Percentiles rank a stretch among this genome's conserved stretches.
phyloP scores from a whole-genome alignment of 1,140 invertebrate species.

The Cardiocondyla obscurior region DNA sequence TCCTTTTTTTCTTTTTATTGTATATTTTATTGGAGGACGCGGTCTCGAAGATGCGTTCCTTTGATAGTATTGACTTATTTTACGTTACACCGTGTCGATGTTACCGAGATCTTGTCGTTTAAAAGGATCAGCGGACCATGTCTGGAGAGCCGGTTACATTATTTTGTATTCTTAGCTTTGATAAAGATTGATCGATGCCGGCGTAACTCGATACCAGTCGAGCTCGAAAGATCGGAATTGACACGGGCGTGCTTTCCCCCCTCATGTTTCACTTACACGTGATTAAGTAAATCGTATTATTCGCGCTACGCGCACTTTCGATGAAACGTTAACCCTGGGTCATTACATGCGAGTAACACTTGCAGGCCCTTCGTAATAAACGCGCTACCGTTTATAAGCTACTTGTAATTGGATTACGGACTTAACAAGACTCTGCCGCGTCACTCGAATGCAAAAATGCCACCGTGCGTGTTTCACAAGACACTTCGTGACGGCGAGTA shows the following conservation, averaged over 20 bases:
- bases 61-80: neutral
- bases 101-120: neutral
- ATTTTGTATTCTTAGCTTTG: neutral
- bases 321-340: slow-evolving; percentile 48
- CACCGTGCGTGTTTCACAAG: neutral
- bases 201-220: neutral
- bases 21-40: too few species aligned
- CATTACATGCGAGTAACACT: slow-evolving; percentile 54
- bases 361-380: slow-evolving; percentile 40
- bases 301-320: slow-evolving; percentile 26
- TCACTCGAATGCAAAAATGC: slow-evolving; percentile 45
- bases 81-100: neutral
- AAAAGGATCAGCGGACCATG: neutral
- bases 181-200: neutral
- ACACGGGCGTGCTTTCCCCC: neutral
- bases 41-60: too few species aligned
- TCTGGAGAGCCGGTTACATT: neutral
- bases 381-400: slow-evolving; percentile 49
- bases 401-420: slow-evolving; percentile 68
- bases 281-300: slow-evolving; percentile 68
- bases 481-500: neutral
- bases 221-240: slow-evolving; percentile 9
- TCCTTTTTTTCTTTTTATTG: neutral
- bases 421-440: slow-evolving; percentile 54
- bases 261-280: slow-evolving; percentile 46